Base-by-base conservation (phyloP, 2,888 invertebrate species). In the Lymantria dispar region DNA sequence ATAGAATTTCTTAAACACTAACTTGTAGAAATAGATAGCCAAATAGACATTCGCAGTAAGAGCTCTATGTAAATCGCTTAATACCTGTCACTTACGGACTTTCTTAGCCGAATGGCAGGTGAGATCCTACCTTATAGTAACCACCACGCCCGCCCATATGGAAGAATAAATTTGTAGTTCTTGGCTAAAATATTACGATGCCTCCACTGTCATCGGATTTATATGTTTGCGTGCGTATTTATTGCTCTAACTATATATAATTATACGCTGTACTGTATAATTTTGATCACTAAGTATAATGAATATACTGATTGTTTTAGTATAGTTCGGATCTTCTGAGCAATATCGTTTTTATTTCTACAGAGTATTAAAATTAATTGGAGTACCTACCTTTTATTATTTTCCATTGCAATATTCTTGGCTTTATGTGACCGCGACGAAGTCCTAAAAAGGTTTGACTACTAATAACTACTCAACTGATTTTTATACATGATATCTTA, bases 101-200 rank as follows among this genome's bases (percentile, higher is more conserved):
- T 55, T 54, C 15, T 57, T 63, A 66, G 69, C 71, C 70, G 69
- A 79, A 79, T 79, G 80, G 85, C 88, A 89, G 87, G 88, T 88
- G 89, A 86, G 78, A 78, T 79, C 77, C 75, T 80, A 83, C 75
- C 78, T 83, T 83, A 83, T 81, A 83, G 80, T 80, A 76, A 74
- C 78, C 82, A 84, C 86, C 85, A 86, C 85, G 83, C 83, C 85
- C 78, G 80, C 80, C 82, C 85, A 87, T 85, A 83, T 88, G 85
- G 82, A 79, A 70, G 74, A 80, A 83, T 85, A 81, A 75, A 80
- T 85, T 83, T 72, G 72, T 80, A 75, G 62, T 74, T 74, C 71
- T 73, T 79, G 74, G 74, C 61, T 84, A 80, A 84, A 84, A 79
- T 78, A 80, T 77, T 78, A 78, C 73, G 74, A 79, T 69, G 63